Conservation (phyloP, 1,140 invertebrate species). For the Tetragnatha versicolor region DNA sequence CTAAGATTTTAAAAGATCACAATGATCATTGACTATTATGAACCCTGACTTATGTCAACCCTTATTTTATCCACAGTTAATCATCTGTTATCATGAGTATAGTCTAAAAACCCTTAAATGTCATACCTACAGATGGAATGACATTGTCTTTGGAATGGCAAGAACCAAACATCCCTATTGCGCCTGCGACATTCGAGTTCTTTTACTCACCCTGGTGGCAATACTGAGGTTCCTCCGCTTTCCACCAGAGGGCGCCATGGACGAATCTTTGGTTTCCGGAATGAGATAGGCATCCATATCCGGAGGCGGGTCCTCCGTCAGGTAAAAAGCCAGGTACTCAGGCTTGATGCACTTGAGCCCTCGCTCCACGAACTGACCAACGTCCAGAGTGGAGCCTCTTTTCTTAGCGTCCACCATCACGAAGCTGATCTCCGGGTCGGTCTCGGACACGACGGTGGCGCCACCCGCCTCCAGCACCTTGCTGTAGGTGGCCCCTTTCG, state of each 20-base stretch:
- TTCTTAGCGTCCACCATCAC: slow-evolving; percentile 49
- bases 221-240: slow-evolving; percentile 16
- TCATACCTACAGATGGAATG: too few relatives aligned
- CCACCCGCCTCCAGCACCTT: slow-evolving; percentile 46
- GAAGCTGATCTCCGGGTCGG: slow-evolving; percentile 10
- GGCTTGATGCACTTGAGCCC: slow-evolving; percentile 66
- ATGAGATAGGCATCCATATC: slow-evolving; percentile 65
- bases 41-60: too few relatives aligned
- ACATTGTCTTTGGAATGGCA: too few relatives aligned
- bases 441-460: slow-evolving; percentile 15
- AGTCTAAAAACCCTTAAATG: too few relatives aligned
- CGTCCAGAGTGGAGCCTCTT: slow-evolving; percentile 10
- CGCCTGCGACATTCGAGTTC: not conserved
- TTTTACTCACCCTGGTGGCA: slow-evolving; percentile 25
- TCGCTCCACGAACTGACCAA: slow-evolving; percentile 1
- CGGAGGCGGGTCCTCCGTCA: slow-evolving; percentile 64
- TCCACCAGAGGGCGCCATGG: not conserved
- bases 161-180: too few relatives aligned
- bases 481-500: slow-evolving; percentile 33
- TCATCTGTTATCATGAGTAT: too few relatives aligned
- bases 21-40: too few relatives aligned
- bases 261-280: slow-evolving; percentile 56
- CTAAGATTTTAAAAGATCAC: too few relatives aligned
- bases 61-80: too few relatives aligned
- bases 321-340: slow-evolving; percentile 69